Percentiles rank a stretch among this genome's conserved stretches.
Evolutionary conservation across 1,140 invertebrate species (phyloP).

Genomic region (Metopolophium dirhodum): DNA sequence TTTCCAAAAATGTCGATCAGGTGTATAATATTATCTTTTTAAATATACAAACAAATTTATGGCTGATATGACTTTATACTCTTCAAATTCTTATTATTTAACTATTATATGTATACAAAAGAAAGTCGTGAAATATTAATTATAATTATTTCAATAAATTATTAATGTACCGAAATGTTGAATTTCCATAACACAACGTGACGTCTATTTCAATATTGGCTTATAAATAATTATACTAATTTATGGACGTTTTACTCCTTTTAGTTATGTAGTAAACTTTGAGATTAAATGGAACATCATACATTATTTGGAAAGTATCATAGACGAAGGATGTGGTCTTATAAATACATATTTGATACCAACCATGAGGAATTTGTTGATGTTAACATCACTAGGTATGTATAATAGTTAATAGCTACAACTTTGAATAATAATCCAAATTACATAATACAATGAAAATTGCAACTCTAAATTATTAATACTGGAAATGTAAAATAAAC

Average conservation of each 20-base stretch:
- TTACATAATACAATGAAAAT: not conserved
- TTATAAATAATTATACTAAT: not conserved
- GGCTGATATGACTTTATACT: not conserved
- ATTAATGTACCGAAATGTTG: not conserved
- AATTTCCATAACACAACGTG: not conserved
- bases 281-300: not conserved
- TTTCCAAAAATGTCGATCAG: not conserved
- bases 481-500: not conserved
- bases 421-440: not conserved
- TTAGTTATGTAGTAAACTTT: too few species aligned
- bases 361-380: not conserved
- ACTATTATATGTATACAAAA: not conserved
- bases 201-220: not conserved
- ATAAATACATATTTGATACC: not conserved
- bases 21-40: not conserved
- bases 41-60: not conserved
- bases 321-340: not conserved
- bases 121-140: not conserved
- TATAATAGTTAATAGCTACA: not conserved
- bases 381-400: not conserved
- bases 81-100: not conserved
- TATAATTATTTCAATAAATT: not conserved
- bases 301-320: not conserved
- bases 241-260: not conserved
- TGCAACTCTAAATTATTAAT: not conserved